A percentile compares a stretch with the other conserved stretches of the same genome.
These are phyloP conservation scores for Ypsolopha sequella DNA, from an alignment of 2,888 invertebrate species.

Conservation along the genomic window DNA sequence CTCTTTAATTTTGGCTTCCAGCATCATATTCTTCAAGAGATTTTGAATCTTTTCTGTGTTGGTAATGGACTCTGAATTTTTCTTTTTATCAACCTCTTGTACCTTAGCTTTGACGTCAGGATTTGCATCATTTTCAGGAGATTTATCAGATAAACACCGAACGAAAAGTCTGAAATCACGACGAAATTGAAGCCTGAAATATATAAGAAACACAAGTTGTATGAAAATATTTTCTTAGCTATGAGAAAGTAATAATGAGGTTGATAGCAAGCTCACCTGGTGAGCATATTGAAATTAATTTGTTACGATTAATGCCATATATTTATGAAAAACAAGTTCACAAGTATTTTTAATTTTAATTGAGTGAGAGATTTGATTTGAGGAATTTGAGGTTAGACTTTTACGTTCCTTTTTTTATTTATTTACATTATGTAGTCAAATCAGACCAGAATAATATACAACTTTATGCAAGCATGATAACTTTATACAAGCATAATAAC, in stretches of 20 bases:
- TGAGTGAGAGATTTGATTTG: no score
- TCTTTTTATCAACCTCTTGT: conserved; percentile 18
- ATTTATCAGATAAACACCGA: conserved; percentile 36
- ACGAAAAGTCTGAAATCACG: conserved; percentile 29
- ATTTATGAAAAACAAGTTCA: no score
- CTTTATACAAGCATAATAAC: no score
- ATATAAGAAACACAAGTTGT: not conserved
- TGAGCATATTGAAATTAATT: conserved; percentile 17
- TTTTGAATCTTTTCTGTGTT: conserved; percentile 52
- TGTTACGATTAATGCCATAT: no score
- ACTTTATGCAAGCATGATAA: no score
- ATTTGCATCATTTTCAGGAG: conserved; percentile 37
- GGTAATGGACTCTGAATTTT: conserved; percentile 18
- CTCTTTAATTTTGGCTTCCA: conserved; percentile 44
- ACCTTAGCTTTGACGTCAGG: conserved; percentile 19
- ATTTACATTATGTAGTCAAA: no score
- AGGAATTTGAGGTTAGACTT: no score
- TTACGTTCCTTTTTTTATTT: no score
- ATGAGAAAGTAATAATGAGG: no score
- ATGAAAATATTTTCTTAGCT: no score
- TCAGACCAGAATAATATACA: no score
- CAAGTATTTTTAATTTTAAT: no score
- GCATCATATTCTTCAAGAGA: conserved; percentile 51
- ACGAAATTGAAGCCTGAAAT: conserved; percentile 16
- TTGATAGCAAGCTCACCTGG: conserved; percentile 17